Base-by-base conservation (phyloP, 2,797 vertebrate genomes). In the Syngnathus rostellatus region DNA sequence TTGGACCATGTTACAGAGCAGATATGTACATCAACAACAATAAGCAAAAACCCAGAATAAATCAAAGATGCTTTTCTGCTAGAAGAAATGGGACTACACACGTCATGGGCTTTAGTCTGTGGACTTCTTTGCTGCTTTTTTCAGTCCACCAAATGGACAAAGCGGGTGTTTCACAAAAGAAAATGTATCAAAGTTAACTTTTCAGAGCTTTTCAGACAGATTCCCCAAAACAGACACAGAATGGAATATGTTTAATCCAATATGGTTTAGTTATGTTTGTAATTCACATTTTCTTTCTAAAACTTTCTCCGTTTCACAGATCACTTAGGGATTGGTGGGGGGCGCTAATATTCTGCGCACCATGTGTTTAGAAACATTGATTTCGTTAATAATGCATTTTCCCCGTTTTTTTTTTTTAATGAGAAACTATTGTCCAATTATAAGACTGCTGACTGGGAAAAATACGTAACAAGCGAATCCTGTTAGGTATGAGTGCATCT, bases 41-140 rank as follows among this genome's bases (percentile, higher is more conserved):
- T 40, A 71, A 74, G 68, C 79, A 80, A 81, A 51, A n/a, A 17
- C 72, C 66, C 72, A 86, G 83, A 87, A 86, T 79, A 77, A 84
- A 83, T 82, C 85, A 87, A 85, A 79, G 78, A 82, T 80, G 73
- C 86, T 83, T 84, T 88, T 87, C 83, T 84, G 83, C 79, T 65
- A 57, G 74, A 77, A 79, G 83, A 83, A 78, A 81, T 82, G 74
- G 77, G 63, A 75, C 74, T 62, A 53, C 72, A n/a, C 82, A 79
- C 82, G 78, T 81, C 75, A 70, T 54, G 72, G 75, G 66, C 74
- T 77, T n/a, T n/a, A n/a, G n/a, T n/a, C n/a, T n/a, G n/a, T n/a
- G n/a, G n/a, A n/a, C 80, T 58, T 55, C 72, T 71, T 79, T 75
- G 76, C 50, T 75, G 31, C 31, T 70, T 72, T 69, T 85, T 80